Conservation (phyloP, 1,140 invertebrate species). For the Leptopilina boulardi region DNA sequence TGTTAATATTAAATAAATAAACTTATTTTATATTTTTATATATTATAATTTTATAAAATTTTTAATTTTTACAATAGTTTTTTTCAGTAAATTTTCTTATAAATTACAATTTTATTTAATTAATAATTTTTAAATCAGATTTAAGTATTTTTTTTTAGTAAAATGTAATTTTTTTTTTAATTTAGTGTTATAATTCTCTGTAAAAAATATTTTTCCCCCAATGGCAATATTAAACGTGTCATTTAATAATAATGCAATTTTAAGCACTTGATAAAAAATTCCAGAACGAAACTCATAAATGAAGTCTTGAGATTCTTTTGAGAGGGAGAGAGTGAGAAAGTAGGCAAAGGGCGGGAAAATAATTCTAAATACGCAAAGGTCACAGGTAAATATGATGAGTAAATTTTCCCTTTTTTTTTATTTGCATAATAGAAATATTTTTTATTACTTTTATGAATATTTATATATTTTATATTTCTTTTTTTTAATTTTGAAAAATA, state of each 20-base stretch:
- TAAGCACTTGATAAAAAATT: background rate
- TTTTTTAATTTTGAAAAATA: too few species aligned
- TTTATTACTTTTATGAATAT: too few species aligned
- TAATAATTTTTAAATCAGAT: too few species aligned
- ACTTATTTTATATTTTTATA: background rate
- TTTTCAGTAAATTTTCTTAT: too few species aligned
- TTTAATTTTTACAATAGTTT: too few species aligned
- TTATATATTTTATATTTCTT: too few species aligned
- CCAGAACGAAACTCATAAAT: background rate
- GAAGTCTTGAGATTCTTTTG: conserved; percentile 5
- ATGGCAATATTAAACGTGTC: background rate
- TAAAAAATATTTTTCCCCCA: background rate
- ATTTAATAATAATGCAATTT: conserved; percentile 2
- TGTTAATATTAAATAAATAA: too few species aligned
- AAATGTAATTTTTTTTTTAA: too few species aligned
- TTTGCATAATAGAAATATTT: background rate
- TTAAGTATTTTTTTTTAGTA: too few species aligned
- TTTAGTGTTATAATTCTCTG: background rate
- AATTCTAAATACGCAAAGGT: background rate
- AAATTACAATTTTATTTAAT: too few species aligned
- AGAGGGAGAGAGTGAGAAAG: too few species aligned
- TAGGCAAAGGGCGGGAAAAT: background rate
- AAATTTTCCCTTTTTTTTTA: background rate
- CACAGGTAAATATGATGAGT: background rate
- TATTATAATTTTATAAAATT: background rate